These are phyloP conservation scores for Mobula birostris DNA, from an alignment of 2,113 vertebrate genomes.

Conservation along the genomic window DNA sequence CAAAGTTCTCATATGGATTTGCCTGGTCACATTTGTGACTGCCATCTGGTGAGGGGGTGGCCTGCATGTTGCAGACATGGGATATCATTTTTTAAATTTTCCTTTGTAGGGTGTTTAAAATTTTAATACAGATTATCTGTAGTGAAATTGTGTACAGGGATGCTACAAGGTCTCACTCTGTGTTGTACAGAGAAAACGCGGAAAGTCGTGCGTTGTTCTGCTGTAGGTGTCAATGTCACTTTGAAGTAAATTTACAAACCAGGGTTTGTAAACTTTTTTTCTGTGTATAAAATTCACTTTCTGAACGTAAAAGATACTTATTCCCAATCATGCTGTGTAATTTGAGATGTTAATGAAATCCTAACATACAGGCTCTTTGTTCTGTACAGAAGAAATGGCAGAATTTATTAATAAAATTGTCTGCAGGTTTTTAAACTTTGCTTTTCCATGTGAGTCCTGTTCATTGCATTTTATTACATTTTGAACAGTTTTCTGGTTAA, in stretches of 20 bases:
- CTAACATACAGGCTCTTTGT: conserved; percentile 71
- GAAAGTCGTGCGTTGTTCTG: conserved; percentile 28
- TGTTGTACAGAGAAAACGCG: conserved; percentile 21
- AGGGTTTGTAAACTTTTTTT: conserved; percentile 42
- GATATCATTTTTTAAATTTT: conserved; percentile 45
- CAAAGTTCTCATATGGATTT: conserved; percentile 26
- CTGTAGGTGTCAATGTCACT: conserved; percentile 41
- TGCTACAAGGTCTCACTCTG: not conserved
- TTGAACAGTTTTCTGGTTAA: not conserved
- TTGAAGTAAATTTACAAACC: conserved; percentile 44
- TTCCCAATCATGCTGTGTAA: conserved; percentile 71
- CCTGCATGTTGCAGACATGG: conserved; percentile 37
- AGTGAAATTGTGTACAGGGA: conserved; percentile 37
- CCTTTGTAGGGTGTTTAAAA: conserved; percentile 46
- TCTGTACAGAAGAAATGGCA: conserved; percentile 88
- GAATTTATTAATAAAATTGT: conserved; percentile 86
- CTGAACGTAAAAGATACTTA: conserved; percentile 49
- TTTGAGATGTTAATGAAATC: conserved; percentile 70
- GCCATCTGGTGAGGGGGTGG: conserved; percentile 26
- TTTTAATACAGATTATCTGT: conserved; percentile 38
- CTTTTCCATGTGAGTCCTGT: conserved; percentile 8
- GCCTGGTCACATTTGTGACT: conserved; percentile 32
- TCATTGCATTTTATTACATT: not conserved
- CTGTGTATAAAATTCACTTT: conserved; percentile 58
- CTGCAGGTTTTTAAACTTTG: conserved; percentile 81